Evolutionary conservation across 2,113 vertebrate genomes (phyloP).

Genomic region (Misgurnus mizolepis): DNA sequence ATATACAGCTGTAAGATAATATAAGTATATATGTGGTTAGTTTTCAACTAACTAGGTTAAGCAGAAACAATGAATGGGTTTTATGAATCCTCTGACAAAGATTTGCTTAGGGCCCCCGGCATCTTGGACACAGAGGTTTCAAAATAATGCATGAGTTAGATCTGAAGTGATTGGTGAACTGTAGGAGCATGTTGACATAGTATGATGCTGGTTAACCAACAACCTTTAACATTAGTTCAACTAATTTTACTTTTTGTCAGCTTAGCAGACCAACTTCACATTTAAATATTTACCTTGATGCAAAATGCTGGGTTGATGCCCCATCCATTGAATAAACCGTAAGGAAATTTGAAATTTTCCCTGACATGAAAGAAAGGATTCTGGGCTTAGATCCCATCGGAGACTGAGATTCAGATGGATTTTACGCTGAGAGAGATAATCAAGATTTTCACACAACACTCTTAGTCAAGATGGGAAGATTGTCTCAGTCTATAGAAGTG

Average conservation of each 20-base stretch:
- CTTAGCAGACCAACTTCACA: neutral
- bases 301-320: neutral
- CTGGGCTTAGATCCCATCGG: conserved; percentile 3
- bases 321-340: neutral
- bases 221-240: neutral
- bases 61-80: too few relatives aligned
- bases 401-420: neutral
- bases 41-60: too few relatives aligned
- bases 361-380: neutral
- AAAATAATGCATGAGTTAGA: too few relatives aligned
- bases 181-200: too few relatives aligned
- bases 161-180: too few relatives aligned
- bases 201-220: too few relatives aligned
- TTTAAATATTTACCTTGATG: conserved; percentile 7
- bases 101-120: too few relatives aligned
- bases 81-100: too few relatives aligned
- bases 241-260: neutral
- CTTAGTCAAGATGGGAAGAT: neutral
- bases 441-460: conserved; percentile 4
- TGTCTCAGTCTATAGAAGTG: neutral
- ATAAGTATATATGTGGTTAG: too few relatives aligned
- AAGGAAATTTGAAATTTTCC: neutral
- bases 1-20: too few relatives aligned
- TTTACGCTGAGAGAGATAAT: conserved; percentile 16
- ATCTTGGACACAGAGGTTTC: too few relatives aligned